phyloP scores from a whole-genome alignment of 2,888 invertebrate species.

The Auanema freiburgensis region DNA sequence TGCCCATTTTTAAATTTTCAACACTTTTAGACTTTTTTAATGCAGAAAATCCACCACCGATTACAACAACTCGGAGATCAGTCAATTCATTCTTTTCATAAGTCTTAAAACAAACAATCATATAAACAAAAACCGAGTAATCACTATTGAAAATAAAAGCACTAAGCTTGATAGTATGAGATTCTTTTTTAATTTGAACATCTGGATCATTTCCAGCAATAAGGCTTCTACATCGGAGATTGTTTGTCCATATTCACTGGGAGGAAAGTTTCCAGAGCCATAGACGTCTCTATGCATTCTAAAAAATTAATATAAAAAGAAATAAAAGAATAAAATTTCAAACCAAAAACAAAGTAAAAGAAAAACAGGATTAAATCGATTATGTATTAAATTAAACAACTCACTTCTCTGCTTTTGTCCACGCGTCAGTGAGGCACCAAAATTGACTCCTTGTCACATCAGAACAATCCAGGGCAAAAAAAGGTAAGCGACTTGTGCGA shows the following conservation, averaged over 20 bases:
- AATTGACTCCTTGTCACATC: slow-evolving; percentile 5
- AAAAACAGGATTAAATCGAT: slow-evolving; percentile 24
- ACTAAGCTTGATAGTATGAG: slow-evolving; percentile 24
- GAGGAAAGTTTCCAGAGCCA: slow-evolving; percentile 19
- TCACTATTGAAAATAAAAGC: slow-evolving; percentile 24
- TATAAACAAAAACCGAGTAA: slow-evolving; percentile 23
- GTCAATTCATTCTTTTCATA: not conserved
- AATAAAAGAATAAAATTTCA: slow-evolving; percentile 23
- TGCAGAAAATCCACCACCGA: too few relatives aligned
- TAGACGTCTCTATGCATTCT: slow-evolving; percentile 21
- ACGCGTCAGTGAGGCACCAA: not conserved
- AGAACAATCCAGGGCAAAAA: slow-evolving; percentile 9
- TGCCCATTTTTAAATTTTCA: too few relatives aligned
- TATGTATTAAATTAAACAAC: slow-evolving; percentile 25
- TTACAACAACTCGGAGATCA: too few relatives aligned
- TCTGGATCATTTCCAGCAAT: slow-evolving; percentile 25
- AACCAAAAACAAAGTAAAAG: slow-evolving; percentile 17
- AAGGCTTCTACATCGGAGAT: slow-evolving; percentile 22
- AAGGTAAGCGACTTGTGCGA: slow-evolving; percentile 16
- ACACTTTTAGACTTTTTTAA: too few relatives aligned
- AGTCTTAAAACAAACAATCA: slow-evolving; percentile 12
- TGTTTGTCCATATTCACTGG: slow-evolving; percentile 21
- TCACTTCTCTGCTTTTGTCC: slow-evolving; percentile 23
- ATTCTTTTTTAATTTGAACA: slow-evolving; percentile 22
- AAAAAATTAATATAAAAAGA: slow-evolving; percentile 26